These are phyloP conservation scores for Suncus etruscus DNA, from an alignment of 2,113 vertebrate genomes.

Conservation along the genomic window DNA sequence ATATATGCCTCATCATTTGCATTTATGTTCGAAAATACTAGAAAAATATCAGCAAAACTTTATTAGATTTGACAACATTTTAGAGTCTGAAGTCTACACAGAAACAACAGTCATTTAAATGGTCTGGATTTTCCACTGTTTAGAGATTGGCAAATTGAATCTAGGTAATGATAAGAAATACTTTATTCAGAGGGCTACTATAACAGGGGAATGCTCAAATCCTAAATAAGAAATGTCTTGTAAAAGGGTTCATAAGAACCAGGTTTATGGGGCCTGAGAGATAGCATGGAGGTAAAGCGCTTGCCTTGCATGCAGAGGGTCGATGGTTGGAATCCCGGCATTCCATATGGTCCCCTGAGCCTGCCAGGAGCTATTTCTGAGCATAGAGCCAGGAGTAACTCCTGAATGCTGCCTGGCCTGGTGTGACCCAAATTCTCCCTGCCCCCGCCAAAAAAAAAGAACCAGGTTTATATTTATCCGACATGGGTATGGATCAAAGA, in stretches of 20 bases:
- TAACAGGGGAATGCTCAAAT: neutral
- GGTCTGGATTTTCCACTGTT: neutral
- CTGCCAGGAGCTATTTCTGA: too few species aligned
- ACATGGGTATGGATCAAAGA: neutral
- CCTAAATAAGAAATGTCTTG: neutral
- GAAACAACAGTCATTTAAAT: neutral
- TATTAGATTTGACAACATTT: neutral
- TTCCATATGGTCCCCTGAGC: too few species aligned
- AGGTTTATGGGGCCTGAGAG: neutral
- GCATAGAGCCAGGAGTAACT: too few species aligned
- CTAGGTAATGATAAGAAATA: neutral
- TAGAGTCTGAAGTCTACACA: neutral
- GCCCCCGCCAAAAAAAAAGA: too few species aligned
- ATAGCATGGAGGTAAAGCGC: too few species aligned
- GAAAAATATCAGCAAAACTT: neutral
- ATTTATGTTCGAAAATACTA: slow-evolving; percentile 28
- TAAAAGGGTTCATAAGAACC: neutral
- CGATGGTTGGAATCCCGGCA: too few species aligned
- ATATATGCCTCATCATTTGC: neutral
- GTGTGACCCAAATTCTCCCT: too few species aligned
- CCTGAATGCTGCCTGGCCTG: too few species aligned
- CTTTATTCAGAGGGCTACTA: neutral
- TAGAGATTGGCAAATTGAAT: neutral
- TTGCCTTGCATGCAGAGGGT: too few species aligned
- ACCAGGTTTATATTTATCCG: neutral